Evolutionary conservation across 2,888 invertebrate species (phyloP).

Genomic region (Sphaeridia pumilis): DNA sequence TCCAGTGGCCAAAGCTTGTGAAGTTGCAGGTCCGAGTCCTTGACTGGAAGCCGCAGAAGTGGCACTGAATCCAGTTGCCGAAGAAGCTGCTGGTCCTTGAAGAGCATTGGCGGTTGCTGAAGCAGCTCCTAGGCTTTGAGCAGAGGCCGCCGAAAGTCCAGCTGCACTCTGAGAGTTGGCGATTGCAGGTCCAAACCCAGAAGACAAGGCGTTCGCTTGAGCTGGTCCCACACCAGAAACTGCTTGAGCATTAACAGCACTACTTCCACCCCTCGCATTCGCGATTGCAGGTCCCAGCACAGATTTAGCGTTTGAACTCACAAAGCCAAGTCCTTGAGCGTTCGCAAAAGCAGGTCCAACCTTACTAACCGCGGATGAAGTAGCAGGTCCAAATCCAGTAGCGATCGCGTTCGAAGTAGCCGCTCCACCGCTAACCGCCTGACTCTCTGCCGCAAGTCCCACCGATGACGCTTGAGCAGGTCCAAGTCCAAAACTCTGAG

Average conservation of each 20-base stretch:
- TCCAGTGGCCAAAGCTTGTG: not conserved
- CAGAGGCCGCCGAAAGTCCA: not conserved
- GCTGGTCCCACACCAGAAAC: not conserved
- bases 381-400: not conserved
- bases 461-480: not conserved
- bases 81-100: not conserved
- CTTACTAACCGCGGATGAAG: not conserved
- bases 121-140: not conserved
- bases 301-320: not conserved
- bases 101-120: not conserved
- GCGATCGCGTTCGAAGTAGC: not conserved
- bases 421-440: not conserved
- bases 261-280: not conserved
- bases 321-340: not conserved
- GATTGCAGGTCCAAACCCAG: no score
- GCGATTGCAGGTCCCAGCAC: not conserved
- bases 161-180: no score
- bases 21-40: not conserved
- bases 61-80: not conserved
- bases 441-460: not conserved
- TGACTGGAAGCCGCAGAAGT: not conserved
- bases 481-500: not conserved
- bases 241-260: not conserved
- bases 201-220: not conserved
- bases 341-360: not conserved